Base-by-base conservation (phyloP, 2,113 vertebrate genomes). In the Callionymus lyra region DNA sequence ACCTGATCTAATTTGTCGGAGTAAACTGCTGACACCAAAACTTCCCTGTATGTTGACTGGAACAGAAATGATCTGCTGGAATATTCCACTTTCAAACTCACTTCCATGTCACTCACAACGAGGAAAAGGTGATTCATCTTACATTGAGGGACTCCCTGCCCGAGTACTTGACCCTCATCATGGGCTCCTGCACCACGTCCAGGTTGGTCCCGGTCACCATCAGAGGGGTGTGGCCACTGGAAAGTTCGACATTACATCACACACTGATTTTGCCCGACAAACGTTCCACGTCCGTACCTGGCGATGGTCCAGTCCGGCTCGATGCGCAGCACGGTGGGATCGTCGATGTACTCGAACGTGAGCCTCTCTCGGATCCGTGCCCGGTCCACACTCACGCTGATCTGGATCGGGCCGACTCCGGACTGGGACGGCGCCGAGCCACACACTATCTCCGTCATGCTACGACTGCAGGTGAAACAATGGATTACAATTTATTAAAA, bases 231-330 rank as follows among this genome's bases (percentile, higher is more conserved):
- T 97, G 85, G 0, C 96, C 96, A 0, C 96, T 99, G 77, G 80
- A n/a, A 6, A 10, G 31, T 14, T 10, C 19, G 27, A 31, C 12
- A 12, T 15, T 19, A 12, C 12, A 6, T 6, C 5, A 19, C 6
- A 18, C 12, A 3, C 12, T 40, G 16, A 12, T 10, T 40, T 40
- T 10, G 6, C 18, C 6, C 1, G 21, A 27, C 21, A 27, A 27
- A 27, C 21, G 8, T 27, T 8, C 21, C 4, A 13, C 16, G n/a
- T 16, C 2, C 49, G 50, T 80, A 98, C 95, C 94, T 99, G 56
- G 91, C 84, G 1, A 99, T 99, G 82, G 93, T 99, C 95, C 95
- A 99, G 56, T 97, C 93, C 0, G 95, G 95, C 6, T 99, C 95
- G 0, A 98, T 87, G 47, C 90, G 89, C 59, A 88, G 87, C 14